Conservation (phyloP, 2,888 invertebrate genomes). For the Argyra leucocephala region DNA sequence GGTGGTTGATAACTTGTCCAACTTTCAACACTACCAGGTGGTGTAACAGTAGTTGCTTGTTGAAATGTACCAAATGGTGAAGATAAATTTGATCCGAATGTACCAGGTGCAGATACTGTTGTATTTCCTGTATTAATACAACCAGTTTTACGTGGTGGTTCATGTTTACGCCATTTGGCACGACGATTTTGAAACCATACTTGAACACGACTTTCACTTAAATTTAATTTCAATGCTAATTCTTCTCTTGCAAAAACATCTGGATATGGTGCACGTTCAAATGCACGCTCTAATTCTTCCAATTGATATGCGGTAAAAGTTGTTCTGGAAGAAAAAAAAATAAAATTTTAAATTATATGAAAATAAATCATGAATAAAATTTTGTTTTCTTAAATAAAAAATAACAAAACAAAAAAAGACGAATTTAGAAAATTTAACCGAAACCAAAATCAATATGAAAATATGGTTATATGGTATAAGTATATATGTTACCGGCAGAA, state of each 20-base stretch:
- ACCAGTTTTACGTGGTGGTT: conserved; percentile 83
- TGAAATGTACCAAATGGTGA: conserved; percentile 57
- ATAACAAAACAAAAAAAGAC: no score
- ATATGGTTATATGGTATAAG: no score
- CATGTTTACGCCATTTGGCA: conserved; percentile 89
- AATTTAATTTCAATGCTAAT: conserved; percentile 76
- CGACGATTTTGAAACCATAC: conserved; percentile 60
- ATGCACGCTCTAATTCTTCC: conserved; percentile 86
- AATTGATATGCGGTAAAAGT: conserved; percentile 92
- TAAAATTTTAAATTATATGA: no score
- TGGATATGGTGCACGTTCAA: conserved; percentile 90
- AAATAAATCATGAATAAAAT: no score
- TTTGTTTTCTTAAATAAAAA: no score
- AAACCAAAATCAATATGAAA: no score
- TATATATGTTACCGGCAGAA: no score
- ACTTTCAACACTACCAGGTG: conserved; percentile 61
- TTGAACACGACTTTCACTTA: conserved; percentile 69
- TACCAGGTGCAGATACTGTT: conserved; percentile 43
- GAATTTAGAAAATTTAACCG: no score
- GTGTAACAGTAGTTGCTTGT: conserved; percentile 49
- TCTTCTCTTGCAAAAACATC: conserved; percentile 94
- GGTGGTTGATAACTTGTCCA: conserved; percentile 68
- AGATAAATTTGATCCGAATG: conserved; percentile 43
- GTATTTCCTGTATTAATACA: conserved; percentile 63
- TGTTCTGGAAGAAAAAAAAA: conserved; percentile 53